phyloP scores from a whole-genome alignment of 2,797 vertebrate species.

The Antrozous pallidus region DNA sequence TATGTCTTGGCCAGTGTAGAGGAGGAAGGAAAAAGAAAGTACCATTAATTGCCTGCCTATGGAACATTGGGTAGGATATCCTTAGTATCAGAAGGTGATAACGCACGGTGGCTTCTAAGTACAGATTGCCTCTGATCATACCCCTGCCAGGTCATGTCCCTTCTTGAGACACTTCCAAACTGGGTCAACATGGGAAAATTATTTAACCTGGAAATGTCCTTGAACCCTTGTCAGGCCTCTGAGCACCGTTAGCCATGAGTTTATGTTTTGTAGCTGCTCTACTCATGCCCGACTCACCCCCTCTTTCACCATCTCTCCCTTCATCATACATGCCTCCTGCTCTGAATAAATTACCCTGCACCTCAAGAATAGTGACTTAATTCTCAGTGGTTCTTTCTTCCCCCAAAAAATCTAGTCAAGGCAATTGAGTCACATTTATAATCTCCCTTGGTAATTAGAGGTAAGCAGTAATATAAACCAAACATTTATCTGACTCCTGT shows the following conservation, averaged over 20 bases:
- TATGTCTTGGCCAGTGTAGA: background rate
- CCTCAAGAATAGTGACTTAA: background rate
- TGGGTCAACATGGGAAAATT: background rate
- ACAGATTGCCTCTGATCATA: background rate
- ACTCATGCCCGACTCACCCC: rapidly evolving
- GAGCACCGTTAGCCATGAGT: rapidly evolving
- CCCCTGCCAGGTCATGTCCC: background rate
- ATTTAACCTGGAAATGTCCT: background rate
- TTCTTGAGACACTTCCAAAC: background rate
- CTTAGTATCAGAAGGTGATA: background rate
- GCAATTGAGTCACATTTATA: background rate
- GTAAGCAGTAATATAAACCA: background rate
- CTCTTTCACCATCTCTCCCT: rapidly evolving
- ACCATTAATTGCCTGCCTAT: background rate
- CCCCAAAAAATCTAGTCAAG: background rate
- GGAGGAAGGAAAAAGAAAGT: background rate
- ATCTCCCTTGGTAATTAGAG: background rate
- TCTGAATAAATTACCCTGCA: rapidly evolving
- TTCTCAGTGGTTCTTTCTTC: background rate
- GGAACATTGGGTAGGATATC: background rate
- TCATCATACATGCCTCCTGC: rapidly evolving
- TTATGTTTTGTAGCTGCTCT: rapidly evolving
- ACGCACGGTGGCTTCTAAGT: background rate
- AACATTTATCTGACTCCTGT: background rate
- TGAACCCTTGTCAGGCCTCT: background rate